Conservation (phyloP, 2,888 invertebrate genomes). For the Periphyllus acericola region DNA sequence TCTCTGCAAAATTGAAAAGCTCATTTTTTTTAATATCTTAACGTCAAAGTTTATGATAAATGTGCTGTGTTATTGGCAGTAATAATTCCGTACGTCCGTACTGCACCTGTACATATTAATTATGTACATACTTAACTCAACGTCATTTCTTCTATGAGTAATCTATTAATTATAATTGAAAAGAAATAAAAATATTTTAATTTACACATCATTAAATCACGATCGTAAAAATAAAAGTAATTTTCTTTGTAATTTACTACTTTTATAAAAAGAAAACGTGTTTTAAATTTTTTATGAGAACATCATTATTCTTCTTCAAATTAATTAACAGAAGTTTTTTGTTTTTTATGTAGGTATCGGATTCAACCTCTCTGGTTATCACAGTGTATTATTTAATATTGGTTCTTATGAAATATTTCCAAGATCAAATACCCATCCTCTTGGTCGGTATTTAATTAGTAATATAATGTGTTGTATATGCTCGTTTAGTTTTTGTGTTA, state of each 20-base stretch:
- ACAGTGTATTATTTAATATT: neutral
- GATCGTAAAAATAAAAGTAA: constrained; percentile 25
- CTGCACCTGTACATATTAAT: neutral
- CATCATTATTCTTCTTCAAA: neutral
- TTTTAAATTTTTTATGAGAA: constrained; percentile 15
- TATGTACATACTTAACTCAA: neutral
- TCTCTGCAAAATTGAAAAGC: neutral
- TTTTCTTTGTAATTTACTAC: constrained; percentile 23
- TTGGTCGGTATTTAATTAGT: neutral
- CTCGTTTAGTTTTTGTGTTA: neutral
- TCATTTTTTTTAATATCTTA: neutral
- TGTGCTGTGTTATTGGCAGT: neutral
- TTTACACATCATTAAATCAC: constrained; percentile 30
- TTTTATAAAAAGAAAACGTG: constrained; percentile 21
- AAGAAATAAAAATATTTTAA: neutral
- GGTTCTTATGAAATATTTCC: neutral
- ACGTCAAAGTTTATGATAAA: neutral
- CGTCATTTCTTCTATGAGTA: neutral
- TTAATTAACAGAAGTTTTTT: neutral
- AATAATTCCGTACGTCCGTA: neutral
- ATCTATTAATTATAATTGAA: neutral
- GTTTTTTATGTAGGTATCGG: neutral
- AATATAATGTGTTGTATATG: neutral
- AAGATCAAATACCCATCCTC: neutral
- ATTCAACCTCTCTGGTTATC: neutral